Percentiles rank a stretch among this genome's conserved stretches.
phyloP scores from a whole-genome alignment of 1,140 invertebrate species.

The Batillaria attramentaria region DNA sequence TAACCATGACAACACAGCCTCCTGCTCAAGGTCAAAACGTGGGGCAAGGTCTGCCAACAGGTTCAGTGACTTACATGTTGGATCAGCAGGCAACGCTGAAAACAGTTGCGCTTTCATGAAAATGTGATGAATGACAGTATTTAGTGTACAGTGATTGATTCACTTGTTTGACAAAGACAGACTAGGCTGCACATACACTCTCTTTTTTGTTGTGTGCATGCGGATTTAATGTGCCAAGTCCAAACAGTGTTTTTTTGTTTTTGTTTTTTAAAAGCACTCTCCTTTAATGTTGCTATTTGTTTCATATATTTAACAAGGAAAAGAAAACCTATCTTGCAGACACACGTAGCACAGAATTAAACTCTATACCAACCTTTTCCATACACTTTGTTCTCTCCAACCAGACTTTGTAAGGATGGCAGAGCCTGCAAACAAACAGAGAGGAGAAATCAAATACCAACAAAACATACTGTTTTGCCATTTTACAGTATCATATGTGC shows the following conservation, averaged over 20 bases:
- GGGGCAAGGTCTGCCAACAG: slow-evolving; percentile 60
- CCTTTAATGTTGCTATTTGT: too few species aligned
- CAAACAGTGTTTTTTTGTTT: too few species aligned
- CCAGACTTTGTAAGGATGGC: slow-evolving; percentile 51
- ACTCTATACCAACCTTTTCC: slow-evolving; percentile 31
- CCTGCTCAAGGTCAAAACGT: slow-evolving; percentile 61
- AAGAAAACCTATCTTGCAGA: too few species aligned
- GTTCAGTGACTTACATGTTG: slow-evolving; percentile 52
- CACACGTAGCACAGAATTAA: too few species aligned
- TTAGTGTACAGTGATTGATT: neutral
- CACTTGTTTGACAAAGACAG: neutral
- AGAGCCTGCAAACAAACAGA: slow-evolving; percentile 45
- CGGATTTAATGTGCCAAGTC: too few species aligned
- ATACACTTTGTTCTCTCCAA: slow-evolving; percentile 58
- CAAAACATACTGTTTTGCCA: neutral
- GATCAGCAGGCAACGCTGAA: too few species aligned
- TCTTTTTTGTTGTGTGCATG: too few species aligned
- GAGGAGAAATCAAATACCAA: neutral
- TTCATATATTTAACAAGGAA: neutral
- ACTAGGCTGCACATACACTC: neutral
- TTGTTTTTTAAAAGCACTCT: too few species aligned
- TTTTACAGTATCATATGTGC: neutral
- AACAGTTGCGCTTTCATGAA: too few species aligned
- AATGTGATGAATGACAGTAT: too few species aligned
- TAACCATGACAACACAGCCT: slow-evolving; percentile 57